A percentile compares a stretch with the other conserved stretches of the same genome.
phyloP scores from a whole-genome alignment of 2,113 vertebrate genomes.

The Hippocampus barbouri region DNA sequence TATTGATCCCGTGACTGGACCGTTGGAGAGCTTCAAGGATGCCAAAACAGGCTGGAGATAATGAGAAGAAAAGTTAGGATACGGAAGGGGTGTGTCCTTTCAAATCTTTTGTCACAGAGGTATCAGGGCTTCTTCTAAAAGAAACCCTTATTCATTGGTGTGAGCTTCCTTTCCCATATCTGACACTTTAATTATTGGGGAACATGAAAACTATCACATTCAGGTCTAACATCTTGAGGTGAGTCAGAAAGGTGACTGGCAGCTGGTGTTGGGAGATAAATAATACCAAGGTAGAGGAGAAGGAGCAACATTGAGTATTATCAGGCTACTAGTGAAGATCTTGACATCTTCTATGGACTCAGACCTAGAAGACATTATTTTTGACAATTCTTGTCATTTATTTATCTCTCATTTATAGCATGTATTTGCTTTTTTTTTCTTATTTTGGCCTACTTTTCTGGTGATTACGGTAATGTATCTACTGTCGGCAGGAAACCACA shows the following conservation, averaged over 20 bases:
- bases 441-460: neutral
- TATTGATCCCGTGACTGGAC: slow-evolving; percentile 58
- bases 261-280: slow-evolving; percentile 23
- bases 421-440: neutral
- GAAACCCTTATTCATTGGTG: neutral
- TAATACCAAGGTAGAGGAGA: neutral
- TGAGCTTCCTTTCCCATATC: neutral
- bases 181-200: neutral
- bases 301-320: slow-evolving; percentile 9
- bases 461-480: neutral
- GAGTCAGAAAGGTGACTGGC: slow-evolving; percentile 9
- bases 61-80: slow-evolving; percentile 12
- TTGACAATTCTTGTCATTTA: neutral
- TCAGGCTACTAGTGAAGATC: slow-evolving; percentile 4
- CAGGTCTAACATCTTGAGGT: neutral
- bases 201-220: neutral
- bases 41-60: slow-evolving; percentile 22
- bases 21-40: slow-evolving; percentile 41
- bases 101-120: slow-evolving; percentile 2
- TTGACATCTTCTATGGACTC: neutral
- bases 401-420: neutral
- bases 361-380: neutral
- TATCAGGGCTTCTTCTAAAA: neutral
- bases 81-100: slow-evolving; percentile 8
- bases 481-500: neutral